Evolutionary conservation across 1,140 invertebrate species (phyloP), one percentile per base, ranked within the genome.

Genomic region (Amphibalanus amphitrite): DNA sequence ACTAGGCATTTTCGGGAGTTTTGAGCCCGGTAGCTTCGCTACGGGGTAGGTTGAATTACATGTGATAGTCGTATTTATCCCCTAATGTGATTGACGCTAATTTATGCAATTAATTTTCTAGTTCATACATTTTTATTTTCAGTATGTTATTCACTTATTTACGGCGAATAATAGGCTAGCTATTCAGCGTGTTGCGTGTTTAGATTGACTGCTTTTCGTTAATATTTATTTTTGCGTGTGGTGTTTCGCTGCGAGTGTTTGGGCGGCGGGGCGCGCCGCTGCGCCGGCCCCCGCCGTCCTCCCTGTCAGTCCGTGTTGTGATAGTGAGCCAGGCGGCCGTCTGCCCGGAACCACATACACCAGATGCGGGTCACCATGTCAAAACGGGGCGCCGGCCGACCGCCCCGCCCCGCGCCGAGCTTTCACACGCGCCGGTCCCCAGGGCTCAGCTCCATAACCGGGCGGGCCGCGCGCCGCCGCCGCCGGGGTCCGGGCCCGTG

Each of bases 41-140:
- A 59, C 23, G 47, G 47, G 47, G 23, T 59, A 59, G 20, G 10
- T 17, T 20, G 47, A 59, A 59, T 3, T 59, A 59, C 17, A 59
- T 59, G 47, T 59, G 47, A 59, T 59, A 6, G 17, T 59, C 23
- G 47, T 59, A 59, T 59, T 59, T 59, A 59, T 59, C 47, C 47
- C 47, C 47, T 23, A 20, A 59, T 59, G 47, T 59, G 47, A 59
- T 59, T 59, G 10, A 59, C 10, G 47, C 47, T 59, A 59, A 59
- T 59, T 59, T 59, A 59, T 59, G 47, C 47, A 59, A 59, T 59
- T 59, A 59, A 59, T 59, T 59, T 59, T 59, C 47, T 59, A 59
- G 47, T 59, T 59, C 47, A 59, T 59, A 59, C 47, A 59, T 59
- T 59, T 59, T 3, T 59, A 23, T 20, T 59, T 38, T 59, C 47